phyloP scores from a whole-genome alignment of 2,797 vertebrate species.

The Lates japonicus region DNA sequence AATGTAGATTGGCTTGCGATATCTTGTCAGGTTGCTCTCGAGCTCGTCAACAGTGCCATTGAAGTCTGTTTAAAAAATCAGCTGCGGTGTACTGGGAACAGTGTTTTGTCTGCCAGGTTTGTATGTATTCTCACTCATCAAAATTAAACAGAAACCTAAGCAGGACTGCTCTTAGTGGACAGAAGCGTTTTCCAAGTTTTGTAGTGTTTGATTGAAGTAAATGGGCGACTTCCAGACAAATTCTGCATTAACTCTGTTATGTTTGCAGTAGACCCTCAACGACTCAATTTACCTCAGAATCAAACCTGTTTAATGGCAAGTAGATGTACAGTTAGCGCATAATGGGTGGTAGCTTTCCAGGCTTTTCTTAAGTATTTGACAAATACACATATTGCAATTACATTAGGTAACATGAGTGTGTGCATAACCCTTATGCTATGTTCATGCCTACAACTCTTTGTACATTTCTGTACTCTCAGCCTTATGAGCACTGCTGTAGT shows the following conservation, averaged over 20 bases:
- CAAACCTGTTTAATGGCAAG: not conserved
- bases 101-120: slow-evolving; percentile 2
- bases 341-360: not conserved
- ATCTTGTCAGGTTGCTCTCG: slow-evolving; percentile 18
- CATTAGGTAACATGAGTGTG: not conserved
- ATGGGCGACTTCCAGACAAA: not conserved
- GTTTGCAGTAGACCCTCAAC: not conserved
- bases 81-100: not conserved
- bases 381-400: not conserved
- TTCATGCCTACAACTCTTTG: not conserved
- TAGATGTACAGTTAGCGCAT: not conserved
- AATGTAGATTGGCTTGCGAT: slow-evolving; percentile 18
- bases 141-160: slow-evolving; percentile 9
- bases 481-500: not conserved
- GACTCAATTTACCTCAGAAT: slow-evolving; percentile 1
- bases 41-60: not conserved
- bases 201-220: not conserved
- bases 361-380: not conserved
- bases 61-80: slow-evolving; percentile 18
- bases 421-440: not conserved
- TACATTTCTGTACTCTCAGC: not conserved
- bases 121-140: not conserved
- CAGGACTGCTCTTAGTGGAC: not conserved
- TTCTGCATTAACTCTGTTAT: not conserved
- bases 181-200: not conserved